Evolutionary conservation across 2,797 vertebrate species (phyloP).

Genomic region (Pseudochirops corinnae): DNA sequence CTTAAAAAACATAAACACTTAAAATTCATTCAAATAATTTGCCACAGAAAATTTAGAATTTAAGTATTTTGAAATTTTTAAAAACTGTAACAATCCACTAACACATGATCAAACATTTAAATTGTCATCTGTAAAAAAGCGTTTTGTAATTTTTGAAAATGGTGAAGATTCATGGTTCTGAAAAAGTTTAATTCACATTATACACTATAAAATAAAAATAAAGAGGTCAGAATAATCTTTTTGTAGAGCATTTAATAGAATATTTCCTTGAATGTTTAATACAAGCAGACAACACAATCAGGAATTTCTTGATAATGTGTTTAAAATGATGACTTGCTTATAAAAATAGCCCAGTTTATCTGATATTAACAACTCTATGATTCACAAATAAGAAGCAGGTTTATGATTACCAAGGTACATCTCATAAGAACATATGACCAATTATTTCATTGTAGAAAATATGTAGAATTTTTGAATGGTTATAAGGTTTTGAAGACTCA

Average conservation of each 20-base stretch:
- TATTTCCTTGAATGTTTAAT: slow-evolving; percentile 54
- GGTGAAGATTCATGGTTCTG: slow-evolving; percentile 57
- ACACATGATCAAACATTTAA: slow-evolving; percentile 25
- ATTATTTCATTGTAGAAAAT: slow-evolving; percentile 61
- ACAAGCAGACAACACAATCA: slow-evolving; percentile 29
- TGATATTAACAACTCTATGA: slow-evolving; percentile 48
- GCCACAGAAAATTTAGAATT: neutral
- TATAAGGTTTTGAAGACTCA: slow-evolving; percentile 65
- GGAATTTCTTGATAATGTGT: slow-evolving; percentile 54
- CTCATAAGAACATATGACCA: slow-evolving; percentile 52
- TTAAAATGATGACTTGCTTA: slow-evolving; percentile 60
- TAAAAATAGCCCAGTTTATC: slow-evolving; percentile 66
- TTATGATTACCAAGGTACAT: slow-evolving; percentile 45
- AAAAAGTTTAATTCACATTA: slow-evolving; percentile 52
- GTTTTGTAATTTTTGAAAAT: slow-evolving; percentile 62
- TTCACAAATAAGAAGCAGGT: slow-evolving; percentile 67
- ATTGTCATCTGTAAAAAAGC: slow-evolving; percentile 41
- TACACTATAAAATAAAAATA: slow-evolving; percentile 25
- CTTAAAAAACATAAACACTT: neutral
- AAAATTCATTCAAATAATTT: neutral
- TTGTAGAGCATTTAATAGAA: slow-evolving; percentile 55
- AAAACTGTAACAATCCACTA: slow-evolving; percentile 4
- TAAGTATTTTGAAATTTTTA: neutral
- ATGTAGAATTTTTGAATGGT: slow-evolving; percentile 55
- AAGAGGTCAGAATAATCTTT: slow-evolving; percentile 17